Base-by-base conservation (phyloP, 2,888 invertebrate species). In the Psylliodes chrysocephalus region DNA sequence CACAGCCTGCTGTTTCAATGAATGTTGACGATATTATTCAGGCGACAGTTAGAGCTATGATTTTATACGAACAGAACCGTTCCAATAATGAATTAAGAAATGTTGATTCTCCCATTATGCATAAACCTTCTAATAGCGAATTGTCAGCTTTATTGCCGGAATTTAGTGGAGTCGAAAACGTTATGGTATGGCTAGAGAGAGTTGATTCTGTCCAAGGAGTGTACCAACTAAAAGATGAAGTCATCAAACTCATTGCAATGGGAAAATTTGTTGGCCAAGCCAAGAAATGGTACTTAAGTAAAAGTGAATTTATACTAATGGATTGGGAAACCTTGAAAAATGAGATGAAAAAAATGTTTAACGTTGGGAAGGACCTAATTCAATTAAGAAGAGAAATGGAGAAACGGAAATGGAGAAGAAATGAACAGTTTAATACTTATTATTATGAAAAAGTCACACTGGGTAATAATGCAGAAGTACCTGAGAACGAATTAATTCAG, bases 261-360 rank as follows among this genome's bases (percentile, higher is more conserved):
- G 52, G 52, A 17, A 35, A 52, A 19, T n/a, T 52, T 8, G 17
- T 18, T 18, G 52, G 52, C 4, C 52, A 33, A 18, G 35, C 35
- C 12, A 33, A 52, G 18, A 33, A 17, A 5, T 52, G 35, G 52
- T 52, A 35, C n/a, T 12, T 35, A 14, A 35, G 19, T 8, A 52
- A 52, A 35, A 28, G 22, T 7, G 51, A 51, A 30, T 14, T 28
- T 10, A n/a, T n/a, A n/a, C n/a, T n/a, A n/a, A n/a, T n/a, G n/a
- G n/a, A n/a, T n/a, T n/a, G n/a, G n/a, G n/a, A n/a, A n/a, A 30
- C 51, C 1, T 14, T 51, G 14, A 51, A 51, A 17, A 14, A 6
- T 30, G 30, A 51, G 19, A 17, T 51, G 15, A 22, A 28, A 6
- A 28, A 28, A 28, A 28, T 28, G 28, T 28, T 6, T 28, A 6